phyloP scores from a whole-genome alignment of 1,140 invertebrate species.

The Drosophila lowei region DNA sequence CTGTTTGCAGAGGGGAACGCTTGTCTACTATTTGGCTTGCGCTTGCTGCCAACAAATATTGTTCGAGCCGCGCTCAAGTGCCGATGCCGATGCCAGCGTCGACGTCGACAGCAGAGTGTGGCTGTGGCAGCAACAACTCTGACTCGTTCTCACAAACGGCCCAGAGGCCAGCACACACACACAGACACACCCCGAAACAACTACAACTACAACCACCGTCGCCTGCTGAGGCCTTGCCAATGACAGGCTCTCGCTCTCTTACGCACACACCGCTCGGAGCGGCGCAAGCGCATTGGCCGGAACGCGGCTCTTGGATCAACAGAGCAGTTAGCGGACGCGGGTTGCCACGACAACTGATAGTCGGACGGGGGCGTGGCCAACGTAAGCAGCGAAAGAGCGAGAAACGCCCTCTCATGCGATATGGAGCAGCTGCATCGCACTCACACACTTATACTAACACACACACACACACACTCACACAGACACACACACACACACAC shows the following conservation, averaged over 20 bases:
- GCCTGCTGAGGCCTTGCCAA: conserved; percentile 60
- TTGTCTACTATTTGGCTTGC: conserved; percentile 84
- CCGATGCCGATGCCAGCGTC: conserved; percentile 40
- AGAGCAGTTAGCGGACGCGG: conserved; percentile 39
- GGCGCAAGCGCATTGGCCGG: conserved; percentile 73
- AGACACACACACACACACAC: conserved; percentile 4
- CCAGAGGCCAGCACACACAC: conserved; percentile 25
- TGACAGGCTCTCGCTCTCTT: conserved; percentile 65
- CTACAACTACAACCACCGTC: conserved; percentile 24
- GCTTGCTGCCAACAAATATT: conserved; percentile 83
- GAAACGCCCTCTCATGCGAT: conserved; percentile 52
- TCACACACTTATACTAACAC: conserved; percentile 9
- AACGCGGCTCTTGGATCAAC: conserved; percentile 67
- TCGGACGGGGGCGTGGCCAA: conserved; percentile 51
- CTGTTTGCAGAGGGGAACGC: conserved; percentile 84
- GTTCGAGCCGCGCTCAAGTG: conserved; percentile 83
- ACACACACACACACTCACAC: background rate
- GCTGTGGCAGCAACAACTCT: conserved; percentile 29
- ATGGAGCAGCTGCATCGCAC: conserved; percentile 44
- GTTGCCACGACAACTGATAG: conserved; percentile 64
- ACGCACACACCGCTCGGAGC: conserved; percentile 61
- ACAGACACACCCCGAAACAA: conserved; percentile 7
- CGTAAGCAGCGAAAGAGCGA: conserved; percentile 11
- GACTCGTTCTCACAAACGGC: conserved; percentile 55
- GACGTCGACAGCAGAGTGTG: conserved; percentile 20